Base-by-base conservation (phyloP, 1,140 invertebrate genomes). In the Antheraea mylitta region DNA sequence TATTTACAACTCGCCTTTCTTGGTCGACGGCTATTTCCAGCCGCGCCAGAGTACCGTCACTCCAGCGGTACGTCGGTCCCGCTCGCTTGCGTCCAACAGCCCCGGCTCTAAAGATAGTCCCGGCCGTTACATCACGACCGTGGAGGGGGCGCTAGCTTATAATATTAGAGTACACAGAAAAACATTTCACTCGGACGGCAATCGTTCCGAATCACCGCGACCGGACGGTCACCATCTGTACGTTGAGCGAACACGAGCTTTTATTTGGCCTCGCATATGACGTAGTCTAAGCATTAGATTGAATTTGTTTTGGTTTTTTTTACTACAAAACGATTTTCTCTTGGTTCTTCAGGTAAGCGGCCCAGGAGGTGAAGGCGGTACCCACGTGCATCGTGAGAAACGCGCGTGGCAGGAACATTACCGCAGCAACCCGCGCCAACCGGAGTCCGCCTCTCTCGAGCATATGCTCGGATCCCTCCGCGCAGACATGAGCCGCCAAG, bases 401-500 rank as follows among this genome's bases (percentile, higher is more conserved):
- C 87, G 80, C 76, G 89, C 88, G 70, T 92, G 90, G 90, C 85
- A 92, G 70, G 90, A 92, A 66, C 86, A 90, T 62, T 92, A 90
- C 85, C 88, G 85, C 90, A 91, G 79, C 79, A 86, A 79, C 75
- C 83, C 86, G 79, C 82, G 85, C 72, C 88, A 86, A 76, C 84
- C 85, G 38, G 92, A 92, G 65, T 84, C 91, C 71, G 92, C 91
- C 60, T 92, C 90, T 63, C 85, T 93, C 22, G 92, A 93, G 75
- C 90, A 92, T 75, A 93, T 93, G 92, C 90, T 93, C 78, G 92
- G 92, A 77, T 93, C 97, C 76, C 94, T 99, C 75, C 97, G 98
- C 87, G 97, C 97, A 86, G 97, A 98, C 93, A 98, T 99, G 97
- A 98, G 97, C 93, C 96, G 97, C 87, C 98, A 99, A 95, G 99